Conservation (phyloP, 2,797 vertebrate species). For the Parambassis ranga region DNA sequence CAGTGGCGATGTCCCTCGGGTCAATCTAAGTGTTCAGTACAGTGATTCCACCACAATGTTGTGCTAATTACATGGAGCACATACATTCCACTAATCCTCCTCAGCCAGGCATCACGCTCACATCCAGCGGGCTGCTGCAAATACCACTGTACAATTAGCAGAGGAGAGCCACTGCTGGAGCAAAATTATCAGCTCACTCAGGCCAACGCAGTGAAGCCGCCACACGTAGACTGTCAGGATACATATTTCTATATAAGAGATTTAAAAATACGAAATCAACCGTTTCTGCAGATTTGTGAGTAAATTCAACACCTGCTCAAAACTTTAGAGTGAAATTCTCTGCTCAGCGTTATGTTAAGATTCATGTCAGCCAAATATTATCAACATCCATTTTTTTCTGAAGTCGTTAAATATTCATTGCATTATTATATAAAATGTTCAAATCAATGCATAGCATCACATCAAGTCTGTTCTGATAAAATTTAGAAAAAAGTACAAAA, state of each 20-base stretch:
- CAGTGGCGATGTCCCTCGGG: slow-evolving; percentile 32
- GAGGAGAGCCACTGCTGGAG: slow-evolving; percentile 16
- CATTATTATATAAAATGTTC: neutral
- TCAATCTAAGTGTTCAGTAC: slow-evolving; percentile 50
- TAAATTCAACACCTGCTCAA: slow-evolving; percentile 15
- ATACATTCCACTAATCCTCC: slow-evolving; percentile 63
- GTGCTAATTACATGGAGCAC: slow-evolving; percentile 66
- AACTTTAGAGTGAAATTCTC: neutral
- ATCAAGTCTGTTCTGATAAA: no score
- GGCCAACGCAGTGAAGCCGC: slow-evolving; percentile 16
- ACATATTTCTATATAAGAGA: neutral
- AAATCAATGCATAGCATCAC: neutral
- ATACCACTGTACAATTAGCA: slow-evolving; percentile 47
- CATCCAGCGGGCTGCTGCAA: slow-evolving; percentile 42
- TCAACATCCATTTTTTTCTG: neutral
- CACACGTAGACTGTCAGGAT: neutral
- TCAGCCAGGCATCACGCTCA: slow-evolving; percentile 44
- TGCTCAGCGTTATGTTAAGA: neutral
- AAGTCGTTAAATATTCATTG: neutral
- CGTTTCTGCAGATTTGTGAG: neutral
- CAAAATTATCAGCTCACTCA: slow-evolving; percentile 16
- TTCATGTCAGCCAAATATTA: neutral
- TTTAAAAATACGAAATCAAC: neutral
- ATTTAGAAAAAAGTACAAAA: no score
- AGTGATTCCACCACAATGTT: slow-evolving; percentile 52